Evolutionary conservation across 2,113 vertebrate genomes (phyloP), one percentile per base, ranked within the genome.

Genomic region (Herpetotheres cachinnans): DNA sequence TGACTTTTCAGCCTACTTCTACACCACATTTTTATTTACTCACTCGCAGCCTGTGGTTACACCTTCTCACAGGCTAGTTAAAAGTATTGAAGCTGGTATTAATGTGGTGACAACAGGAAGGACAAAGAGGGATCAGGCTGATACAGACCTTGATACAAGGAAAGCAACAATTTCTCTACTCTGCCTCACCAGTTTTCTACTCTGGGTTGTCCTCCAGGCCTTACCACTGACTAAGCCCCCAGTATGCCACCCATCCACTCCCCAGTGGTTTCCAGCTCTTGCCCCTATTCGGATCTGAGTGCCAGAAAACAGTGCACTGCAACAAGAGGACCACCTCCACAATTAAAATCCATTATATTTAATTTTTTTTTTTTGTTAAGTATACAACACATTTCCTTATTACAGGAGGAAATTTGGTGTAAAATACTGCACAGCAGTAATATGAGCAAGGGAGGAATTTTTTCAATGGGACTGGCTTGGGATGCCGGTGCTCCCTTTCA

Each of bases 171-270:
- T 61, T 62, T 59, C 61, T 40, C n/a, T 71, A 27, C 34, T 44
- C 54, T 58, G 30, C 54, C 40, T 86, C 62, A 50, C 26, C 30
- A 10, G 9, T 72, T 80, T 76, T 56, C 24, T 32, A 26, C 12
- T 4, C 40, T 25, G 76, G 44, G 30, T 40, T 90, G 47, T 50
- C n/a, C 61, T 82, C 34, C 71, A 76, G 86, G 26, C 47, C 25
- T 30, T 34, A 13, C 1, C 22, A 19, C 3, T 30, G 34, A 26
- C 49, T 14, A 38, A 36, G 36, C 29, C 62, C 22, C 9, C 0
- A 1, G 27, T 8, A 13, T 1, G 2, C 42, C 47, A 63, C 4
- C 0, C 44, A 69, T 2, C 26, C 44, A 18, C 25, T 46, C 21
- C 36, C 34, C 62, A 32, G 62, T 2, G 32, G 40, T 44, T 90